A percentile compares a stretch with the other conserved stretches of the same genome.
These are phyloP conservation scores for Tigriopus californicus DNA, from an alignment of 2,888 invertebrate species.

Conservation along the genomic window DNA sequence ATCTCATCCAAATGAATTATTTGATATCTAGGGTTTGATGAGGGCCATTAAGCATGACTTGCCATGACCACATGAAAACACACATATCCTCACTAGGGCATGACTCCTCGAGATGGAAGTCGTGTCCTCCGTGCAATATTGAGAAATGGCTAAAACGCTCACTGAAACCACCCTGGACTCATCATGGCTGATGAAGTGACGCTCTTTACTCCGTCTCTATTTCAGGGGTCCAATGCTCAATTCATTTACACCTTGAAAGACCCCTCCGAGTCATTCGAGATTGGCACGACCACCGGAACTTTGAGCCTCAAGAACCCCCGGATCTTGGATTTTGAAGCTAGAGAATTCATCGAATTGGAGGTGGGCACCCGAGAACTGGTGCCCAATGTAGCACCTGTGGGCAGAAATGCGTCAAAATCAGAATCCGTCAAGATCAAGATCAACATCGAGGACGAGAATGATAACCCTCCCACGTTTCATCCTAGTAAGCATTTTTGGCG, in stretches of 20 bases:
- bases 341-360: constrained; percentile 48
- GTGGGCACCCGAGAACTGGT: constrained; percentile 59
- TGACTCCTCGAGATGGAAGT: no score
- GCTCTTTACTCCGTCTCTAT: constrained; percentile 16
- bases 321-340: constrained; percentile 56
- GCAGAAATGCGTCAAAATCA: constrained; percentile 44
- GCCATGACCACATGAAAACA: no score
- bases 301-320: constrained; percentile 56
- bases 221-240: constrained; percentile 54
- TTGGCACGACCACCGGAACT: constrained; percentile 64
- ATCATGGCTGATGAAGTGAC: no score
- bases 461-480: constrained; percentile 57
- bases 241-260: constrained; percentile 58
- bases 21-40: no score
- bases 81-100: no score
- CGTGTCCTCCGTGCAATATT: no score
- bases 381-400: constrained; percentile 37
- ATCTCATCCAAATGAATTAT: no score
- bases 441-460: constrained; percentile 54
- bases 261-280: constrained; percentile 52
- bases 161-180: constrained; percentile 12
- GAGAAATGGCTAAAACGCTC: no score
- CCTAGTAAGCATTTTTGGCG: neutral
- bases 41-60: no score
- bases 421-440: constrained; percentile 52